A percentile compares a stretch with the other conserved stretches of the same genome.
These are phyloP conservation scores for Montipora foliosa DNA, from an alignment of 64 coral and sea anemone species.

Conservation along the genomic window DNA sequence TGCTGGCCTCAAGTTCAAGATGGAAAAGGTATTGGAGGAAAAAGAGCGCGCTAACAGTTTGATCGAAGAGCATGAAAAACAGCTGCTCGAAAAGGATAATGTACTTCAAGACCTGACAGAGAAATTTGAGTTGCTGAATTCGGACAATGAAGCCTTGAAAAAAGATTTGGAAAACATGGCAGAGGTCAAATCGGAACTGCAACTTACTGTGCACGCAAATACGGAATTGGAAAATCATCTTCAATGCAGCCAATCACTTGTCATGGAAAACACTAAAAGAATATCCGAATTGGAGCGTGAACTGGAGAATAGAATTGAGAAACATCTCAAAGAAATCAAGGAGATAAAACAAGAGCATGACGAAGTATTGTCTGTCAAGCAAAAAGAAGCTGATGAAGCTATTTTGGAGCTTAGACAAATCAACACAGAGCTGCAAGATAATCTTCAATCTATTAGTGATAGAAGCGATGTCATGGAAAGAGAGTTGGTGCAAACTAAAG, in stretches of 20 bases:
- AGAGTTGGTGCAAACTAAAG: slow-evolving; percentile 1
- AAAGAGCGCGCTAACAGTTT: slow-evolving; percentile 56
- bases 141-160: slow-evolving; percentile 16
- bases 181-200: background rate
- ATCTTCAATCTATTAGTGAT: background rate
- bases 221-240: background rate
- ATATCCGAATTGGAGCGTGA: slow-evolving; percentile 20
- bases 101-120: slow-evolving; percentile 33
- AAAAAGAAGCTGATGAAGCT: slow-evolving; percentile 1
- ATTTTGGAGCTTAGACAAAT: slow-evolving; percentile 13
- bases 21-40: slow-evolving; percentile 26
- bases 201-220: background rate
- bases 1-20: slow-evolving; percentile 24
- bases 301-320: background rate
- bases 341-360: background rate
- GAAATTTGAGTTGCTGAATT: background rate
- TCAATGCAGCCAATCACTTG: background rate
- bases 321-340: slow-evolving; percentile 9
- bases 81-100: slow-evolving; percentile 71
- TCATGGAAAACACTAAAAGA: background rate
- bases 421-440: slow-evolving; percentile 29
- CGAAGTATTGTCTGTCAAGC: background rate
- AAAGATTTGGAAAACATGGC: background rate
- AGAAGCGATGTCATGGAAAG: slow-evolving; percentile 10
- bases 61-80: slow-evolving; percentile 44